Evolutionary conservation across 2,797 vertebrate species (phyloP), one percentile per base, ranked within the genome.

Genomic region (Sarcophilus harrisii): DNA sequence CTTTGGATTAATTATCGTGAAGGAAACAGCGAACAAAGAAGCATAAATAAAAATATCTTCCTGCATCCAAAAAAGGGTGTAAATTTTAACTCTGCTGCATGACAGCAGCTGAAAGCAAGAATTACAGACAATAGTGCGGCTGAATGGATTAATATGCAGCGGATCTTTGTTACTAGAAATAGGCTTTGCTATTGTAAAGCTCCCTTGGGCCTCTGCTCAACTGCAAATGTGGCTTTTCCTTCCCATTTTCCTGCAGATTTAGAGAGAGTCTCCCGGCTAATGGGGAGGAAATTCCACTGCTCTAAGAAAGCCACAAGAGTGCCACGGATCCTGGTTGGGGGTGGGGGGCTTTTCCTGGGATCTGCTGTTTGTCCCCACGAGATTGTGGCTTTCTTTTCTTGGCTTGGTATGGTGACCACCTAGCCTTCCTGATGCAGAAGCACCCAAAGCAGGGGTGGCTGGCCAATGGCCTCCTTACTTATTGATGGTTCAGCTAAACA

Each of bases 1-100:
- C 98, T 98, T 98, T 97, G 94, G 98, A 98, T 98, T 99, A 98
- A 98, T 99, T 98, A 98, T 98, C 98, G 98, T 98, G 97, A 99
- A 98, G 96, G 97, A 98, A 99, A 98, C 95, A 97, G 96, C 98
- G 98, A 98, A 98, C 98, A 98, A 98, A 98, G 97, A 97, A 98
- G 96, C 93, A 97, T 96, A 98, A 98, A 98, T 98, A 98, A 98
- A 99, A 98, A 98, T 98, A 98, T 98, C 98, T 98, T 98, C 98
- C 98, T 95, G 96, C 95, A 97, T 98, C 97, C 97, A 58, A 94
- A 96, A 97, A 98, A 98, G 97, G 98, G 87, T 98, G 95, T 98
- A 98, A 98, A 98, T 98, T 98, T 98, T 98, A 98, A 98, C 97
- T 98, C 97, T 92, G 89, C n/a, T 97, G 58, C 96, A 94, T 97